Evolutionary conservation across 2,797 vertebrate genomes (phyloP).

Genomic region (Merluccius polli): DNA sequence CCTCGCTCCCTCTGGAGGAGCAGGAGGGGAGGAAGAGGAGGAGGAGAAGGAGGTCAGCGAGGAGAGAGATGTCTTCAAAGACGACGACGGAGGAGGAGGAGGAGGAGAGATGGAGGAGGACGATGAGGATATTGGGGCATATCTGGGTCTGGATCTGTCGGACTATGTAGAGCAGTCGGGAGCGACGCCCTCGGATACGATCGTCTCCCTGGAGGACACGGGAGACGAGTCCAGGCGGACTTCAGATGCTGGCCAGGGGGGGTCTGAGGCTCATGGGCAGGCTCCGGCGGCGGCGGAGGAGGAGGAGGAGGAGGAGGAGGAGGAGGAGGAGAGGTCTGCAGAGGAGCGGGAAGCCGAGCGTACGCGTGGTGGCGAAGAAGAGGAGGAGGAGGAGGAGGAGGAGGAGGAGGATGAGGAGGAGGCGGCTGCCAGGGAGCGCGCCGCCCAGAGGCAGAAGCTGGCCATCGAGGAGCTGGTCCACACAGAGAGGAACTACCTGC

Average conservation of each 20-base stretch:
- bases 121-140: constrained; percentile 12
- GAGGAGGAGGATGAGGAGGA: constrained; percentile 44
- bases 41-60: neutral
- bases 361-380: constrained; percentile 5
- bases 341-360: neutral
- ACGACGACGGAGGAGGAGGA: neutral
- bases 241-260: neutral
- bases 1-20: constrained; percentile 14
- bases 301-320: constrained; percentile 18
- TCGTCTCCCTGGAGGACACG: neutral
- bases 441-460: constrained; percentile 73
- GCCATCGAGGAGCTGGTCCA: constrained; percentile 81
- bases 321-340: constrained; percentile 36
- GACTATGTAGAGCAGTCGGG: neutral
- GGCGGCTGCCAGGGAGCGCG: constrained; percentile 54
- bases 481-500: constrained; percentile 86
- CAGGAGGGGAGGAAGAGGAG: constrained; percentile 10
- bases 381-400: constrained; percentile 16
- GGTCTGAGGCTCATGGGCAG: constrained; percentile 10
- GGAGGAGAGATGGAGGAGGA: neutral
- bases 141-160: neutral
- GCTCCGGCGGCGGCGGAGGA: too few species aligned
- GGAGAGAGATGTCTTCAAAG: constrained; percentile 9
- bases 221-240: neutral
- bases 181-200: neutral